phyloP scores from a whole-genome alignment of 2,113 vertebrate genomes.

The Pelusios castaneus region DNA sequence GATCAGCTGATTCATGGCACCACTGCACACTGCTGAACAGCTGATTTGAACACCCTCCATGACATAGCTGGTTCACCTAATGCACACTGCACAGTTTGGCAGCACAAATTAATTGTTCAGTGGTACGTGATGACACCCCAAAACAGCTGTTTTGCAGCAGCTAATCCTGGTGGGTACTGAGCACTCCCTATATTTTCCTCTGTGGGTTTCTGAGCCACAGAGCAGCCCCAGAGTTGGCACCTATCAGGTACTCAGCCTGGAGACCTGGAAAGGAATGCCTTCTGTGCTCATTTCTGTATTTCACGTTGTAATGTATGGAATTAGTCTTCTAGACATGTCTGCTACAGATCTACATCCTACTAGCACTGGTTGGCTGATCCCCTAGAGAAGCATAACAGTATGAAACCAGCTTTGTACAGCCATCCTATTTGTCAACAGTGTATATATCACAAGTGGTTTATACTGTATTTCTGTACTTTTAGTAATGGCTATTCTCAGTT shows the following conservation, averaged over 20 bases:
- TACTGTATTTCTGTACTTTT: neutral
- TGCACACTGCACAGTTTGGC: too few species aligned
- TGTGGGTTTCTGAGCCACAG: too few species aligned
- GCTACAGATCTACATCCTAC: neutral
- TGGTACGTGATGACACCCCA: too few species aligned
- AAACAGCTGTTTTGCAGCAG: too few species aligned
- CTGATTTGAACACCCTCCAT: too few species aligned
- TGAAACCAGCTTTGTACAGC: neutral
- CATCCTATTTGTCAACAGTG: neutral
- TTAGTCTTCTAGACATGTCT: neutral
- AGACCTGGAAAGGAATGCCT: neutral
- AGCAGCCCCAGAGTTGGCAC: too few species aligned
- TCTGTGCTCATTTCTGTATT: neutral
- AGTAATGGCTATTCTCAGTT: neutral
- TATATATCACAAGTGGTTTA: neutral
- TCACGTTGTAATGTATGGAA: neutral
- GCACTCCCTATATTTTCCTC: too few species aligned
- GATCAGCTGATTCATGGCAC: too few species aligned
- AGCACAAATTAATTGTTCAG: too few species aligned
- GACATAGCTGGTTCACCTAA: too few species aligned
- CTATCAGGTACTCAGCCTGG: neutral
- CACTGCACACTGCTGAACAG: too few species aligned
- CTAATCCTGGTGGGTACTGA: too few species aligned
- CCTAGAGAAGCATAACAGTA: accelerated
- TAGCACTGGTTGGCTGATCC: neutral